phyloP scores from a whole-genome alignment of 2,797 vertebrate species.

The Buphagus erythrorhynchus region DNA sequence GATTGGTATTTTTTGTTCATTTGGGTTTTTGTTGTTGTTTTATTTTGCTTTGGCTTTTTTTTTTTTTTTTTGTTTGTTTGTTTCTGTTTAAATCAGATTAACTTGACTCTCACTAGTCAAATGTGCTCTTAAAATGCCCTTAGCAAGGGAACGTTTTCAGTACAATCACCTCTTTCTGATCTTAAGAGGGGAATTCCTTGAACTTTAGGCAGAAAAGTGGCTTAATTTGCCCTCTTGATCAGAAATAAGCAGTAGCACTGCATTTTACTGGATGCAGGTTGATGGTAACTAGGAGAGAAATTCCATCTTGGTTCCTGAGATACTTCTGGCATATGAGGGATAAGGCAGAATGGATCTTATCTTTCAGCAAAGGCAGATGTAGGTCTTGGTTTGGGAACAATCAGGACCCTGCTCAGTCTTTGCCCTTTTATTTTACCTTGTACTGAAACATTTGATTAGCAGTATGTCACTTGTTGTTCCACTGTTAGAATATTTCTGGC shows the following conservation, averaged over 20 bases:
- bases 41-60: too few species aligned
- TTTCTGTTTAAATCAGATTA: not conserved
- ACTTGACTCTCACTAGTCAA: not conserved
- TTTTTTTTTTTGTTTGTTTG: not conserved
- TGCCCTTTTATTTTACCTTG: not conserved
- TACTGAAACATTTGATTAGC: not conserved
- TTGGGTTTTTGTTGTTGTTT: rapidly evolving
- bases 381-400: not conserved
- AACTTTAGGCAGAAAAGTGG: not conserved
- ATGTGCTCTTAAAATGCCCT: not conserved
- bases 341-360: not conserved
- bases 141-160: not conserved
- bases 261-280: not conserved
- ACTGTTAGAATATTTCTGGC: not conserved
- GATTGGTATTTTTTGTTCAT: not conserved
- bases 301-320: not conserved
- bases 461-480: not conserved
- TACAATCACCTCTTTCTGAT: not conserved
- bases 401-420: not conserved
- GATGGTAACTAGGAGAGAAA: not conserved
- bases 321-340: not conserved
- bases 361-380: not conserved
- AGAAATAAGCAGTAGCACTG: not conserved
- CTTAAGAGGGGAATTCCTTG: not conserved
- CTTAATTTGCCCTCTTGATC: not conserved